Evolutionary conservation across 2,888 invertebrate genomes (phyloP), one percentile per base, ranked within the genome.

Genomic region (Lasiommata megera): DNA sequence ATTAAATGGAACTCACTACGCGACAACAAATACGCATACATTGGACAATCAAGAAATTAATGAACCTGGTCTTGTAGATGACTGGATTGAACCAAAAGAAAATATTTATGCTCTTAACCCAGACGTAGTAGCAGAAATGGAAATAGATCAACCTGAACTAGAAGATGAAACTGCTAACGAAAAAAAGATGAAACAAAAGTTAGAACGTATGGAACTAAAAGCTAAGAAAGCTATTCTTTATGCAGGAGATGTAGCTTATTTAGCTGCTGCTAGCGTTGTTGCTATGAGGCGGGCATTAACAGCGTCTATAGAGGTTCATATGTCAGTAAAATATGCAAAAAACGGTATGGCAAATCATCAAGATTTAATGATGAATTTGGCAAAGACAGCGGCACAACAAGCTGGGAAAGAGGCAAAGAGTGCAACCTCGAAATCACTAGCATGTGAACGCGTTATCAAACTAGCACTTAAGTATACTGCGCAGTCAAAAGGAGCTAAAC

Each of bases 351-450:
- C 86, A 1, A 87, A 88, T 67, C 88, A 89, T 60, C 87, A 87
- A 65, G 88, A 89, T 43, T 67, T 90, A 53, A 90, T 90, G 90
- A 88, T 88, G 89, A 90, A 88, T 71, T 76, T 90, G 54, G 90
- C 90, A 0, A 89, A 86, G 61, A 88, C 89, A 6, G 90, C 90
- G 12, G 90, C 90, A 6, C 89, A 90, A 62, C 89, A 90, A 71
- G 90, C 89, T 28, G 89, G 89, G 0, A 90, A 90, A 69, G 89
- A 90, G 68, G 90, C 90, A 11, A 89, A 83, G 65, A 84, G 80
- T 67, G 90, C 90, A 1, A 72, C 83, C 0, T 88, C 89, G 0
- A 89, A 89, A 64, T 84, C 90, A 6, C 67, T 88, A 23, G 85
- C 87, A 1, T 84, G 88, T 59, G 89, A 89, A 65, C 72, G 85